These are phyloP conservation scores for Ornithoptera priamus DNA, from an alignment of 2,888 invertebrate genomes.

Conservation along the genomic window DNA sequence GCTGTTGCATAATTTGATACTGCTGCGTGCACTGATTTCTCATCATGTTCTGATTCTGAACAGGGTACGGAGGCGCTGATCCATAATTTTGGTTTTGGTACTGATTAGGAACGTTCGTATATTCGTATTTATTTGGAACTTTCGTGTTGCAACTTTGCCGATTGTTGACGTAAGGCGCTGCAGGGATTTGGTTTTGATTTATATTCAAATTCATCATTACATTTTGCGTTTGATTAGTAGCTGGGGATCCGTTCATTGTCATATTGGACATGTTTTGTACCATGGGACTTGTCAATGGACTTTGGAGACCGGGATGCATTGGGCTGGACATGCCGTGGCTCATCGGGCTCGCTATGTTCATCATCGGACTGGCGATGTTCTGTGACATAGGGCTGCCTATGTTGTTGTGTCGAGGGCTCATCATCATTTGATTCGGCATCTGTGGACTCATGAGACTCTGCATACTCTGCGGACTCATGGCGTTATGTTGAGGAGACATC, in stretches of 20 bases:
- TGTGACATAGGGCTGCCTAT: constrained; percentile 54
- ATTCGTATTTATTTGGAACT: constrained; percentile 57
- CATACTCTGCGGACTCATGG: constrained; percentile 74
- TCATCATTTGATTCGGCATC: constrained; percentile 71
- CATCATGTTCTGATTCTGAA: constrained; percentile 59
- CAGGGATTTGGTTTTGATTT: constrained; percentile 49
- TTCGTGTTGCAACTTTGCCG: constrained; percentile 59
- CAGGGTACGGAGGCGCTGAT: constrained; percentile 57
- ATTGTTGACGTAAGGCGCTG: constrained; percentile 52
- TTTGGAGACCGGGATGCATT: constrained; percentile 69
- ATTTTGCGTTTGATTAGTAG: constrained; percentile 44
- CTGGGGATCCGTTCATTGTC: constrained; percentile 58
- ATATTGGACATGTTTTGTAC: constrained; percentile 69
- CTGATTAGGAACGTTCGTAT: constrained; percentile 58
- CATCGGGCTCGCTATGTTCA: constrained; percentile 67
- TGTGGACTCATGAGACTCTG: constrained; percentile 72
- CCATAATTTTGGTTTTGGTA: constrained; percentile 64
- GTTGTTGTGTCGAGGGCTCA: constrained; percentile 69
- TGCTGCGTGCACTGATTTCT: constrained; percentile 65
- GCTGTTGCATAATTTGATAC: constrained; percentile 62
- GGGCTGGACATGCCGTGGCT: constrained; percentile 69
- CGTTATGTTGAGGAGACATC: constrained; percentile 74
- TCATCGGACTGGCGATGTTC: constrained; percentile 50
- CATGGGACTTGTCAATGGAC: constrained; percentile 69
- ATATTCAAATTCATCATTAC: constrained; percentile 40